Base-by-base conservation (phyloP, 1,140 invertebrate genomes). In the Tetraneura akinire region DNA sequence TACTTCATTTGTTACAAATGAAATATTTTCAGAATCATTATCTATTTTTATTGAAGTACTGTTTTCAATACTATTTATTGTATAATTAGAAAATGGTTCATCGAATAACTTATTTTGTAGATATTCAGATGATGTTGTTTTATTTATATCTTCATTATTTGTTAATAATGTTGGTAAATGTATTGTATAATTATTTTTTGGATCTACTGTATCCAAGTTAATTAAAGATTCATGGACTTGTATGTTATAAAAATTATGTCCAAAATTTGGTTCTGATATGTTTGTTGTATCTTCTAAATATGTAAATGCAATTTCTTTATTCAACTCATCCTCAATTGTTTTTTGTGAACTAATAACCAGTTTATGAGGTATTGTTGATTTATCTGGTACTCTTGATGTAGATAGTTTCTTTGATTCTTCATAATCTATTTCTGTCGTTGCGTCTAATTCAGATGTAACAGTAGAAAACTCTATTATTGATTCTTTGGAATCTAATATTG, bases 271-370 rank as follows among this genome's bases (percentile, higher is more conserved):
- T 45, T 32, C 55, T 62, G 62, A 78, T 55, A 78, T 78, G 13
- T 78, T 55, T 45, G 74, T 57, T 47, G 74, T 78, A 78, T 78
- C 53, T 62, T 78, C 55, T 62, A 62, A 60, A 29, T 78, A 55
- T 26, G 55, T 78, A n/a, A 78, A 78, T 60, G 21, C 45, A 23
- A 18, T 78, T 62, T 78, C 74, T 62, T 37, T 78, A 47, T 62
- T 78, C 18, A 26, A n/a, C 13, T 62, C 55, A 47, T 62, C 74
- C 9, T 78, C 55, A 23, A 45, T 21, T n/a, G 18, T 11, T 60
- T 23, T 78, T 78, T 45, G 55, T 26, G 16, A 26, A 26, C 37
- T 62, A n/a, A 45, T 29, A 26, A 57, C 23, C 26, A 76, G 23
- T 60, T 78, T 78, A 26, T 45, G 55, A 32, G 74, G 74, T 26